Base-by-base conservation (phyloP, 2,113 vertebrate genomes). In the Macquaria ambigua region DNA sequence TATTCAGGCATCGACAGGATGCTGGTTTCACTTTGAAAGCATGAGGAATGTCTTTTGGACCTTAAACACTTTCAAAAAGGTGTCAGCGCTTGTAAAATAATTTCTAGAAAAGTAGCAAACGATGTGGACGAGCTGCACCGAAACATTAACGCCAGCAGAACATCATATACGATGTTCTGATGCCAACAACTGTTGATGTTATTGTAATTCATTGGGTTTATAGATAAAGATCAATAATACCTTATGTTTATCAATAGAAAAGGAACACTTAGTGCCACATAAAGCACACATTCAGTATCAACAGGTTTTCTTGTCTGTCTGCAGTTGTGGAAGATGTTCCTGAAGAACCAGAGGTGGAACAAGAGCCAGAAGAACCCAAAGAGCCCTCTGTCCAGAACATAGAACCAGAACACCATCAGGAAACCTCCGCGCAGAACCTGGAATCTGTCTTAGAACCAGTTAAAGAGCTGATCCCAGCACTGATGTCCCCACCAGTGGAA, bases 281-380 rank as follows among this genome's bases (percentile, higher is more conserved):
- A 28, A 18, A 68, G 7, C 41, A 28, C 43, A 43, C 23, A 11
- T 16, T 62, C 68, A 58, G 21, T 0, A 23, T 52, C 20, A 77
- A 11, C 43, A 28, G 20, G 50, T 76, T 52, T 67, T 62, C 1
- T 56, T 53, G 41, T 86, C 64, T 74, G 52, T 74, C 31, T 23
- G n/a, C 67, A 95, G 95, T 14, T 69, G 88, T 91, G 59, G 85
- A 93, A 41, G 92, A 95, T 3, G 53, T 82, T 74, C 81, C 90
- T 61, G 90, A 93, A 59, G 91, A 93, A 77, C 87, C 74, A 21
- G 85, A 85, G 58, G 43, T 46, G n/a, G 88, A 88, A 67, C 61
- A 76, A 67, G 84, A 93, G 6, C 83, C 83, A 48, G 88, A 88
- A 25, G 90, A 92, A 74, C 72, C 63, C 20, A 63, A 52, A 53